These are phyloP conservation scores for Saguinus midas DNA, from an alignment of 2,113 vertebrate species.

Conservation along the genomic window DNA sequence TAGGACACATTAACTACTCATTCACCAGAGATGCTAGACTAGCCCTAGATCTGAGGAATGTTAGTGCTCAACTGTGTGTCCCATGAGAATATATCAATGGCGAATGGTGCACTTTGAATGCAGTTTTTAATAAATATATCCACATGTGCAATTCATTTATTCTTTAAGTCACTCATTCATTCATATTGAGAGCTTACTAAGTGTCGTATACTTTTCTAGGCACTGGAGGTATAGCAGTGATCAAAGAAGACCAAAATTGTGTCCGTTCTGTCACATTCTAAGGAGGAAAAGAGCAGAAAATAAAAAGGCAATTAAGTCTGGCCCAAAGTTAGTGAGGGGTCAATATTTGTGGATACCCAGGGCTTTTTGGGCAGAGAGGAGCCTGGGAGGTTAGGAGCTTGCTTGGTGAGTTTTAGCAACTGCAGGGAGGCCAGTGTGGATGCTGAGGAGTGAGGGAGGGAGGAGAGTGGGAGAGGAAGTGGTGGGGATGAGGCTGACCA, in stretches of 20 bases:
- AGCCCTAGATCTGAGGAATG: background rate
- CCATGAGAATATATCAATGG: no score
- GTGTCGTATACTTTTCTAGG: background rate
- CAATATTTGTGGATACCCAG: fast-evolving
- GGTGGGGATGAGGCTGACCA: background rate
- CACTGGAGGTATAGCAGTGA: background rate
- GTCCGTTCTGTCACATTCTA: background rate
- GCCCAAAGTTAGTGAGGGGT: background rate
- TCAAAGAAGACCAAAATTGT: background rate
- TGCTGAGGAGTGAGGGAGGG: fast-evolving
- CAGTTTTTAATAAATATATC: background rate
- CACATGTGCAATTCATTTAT: background rate
- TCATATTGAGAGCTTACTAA: background rate
- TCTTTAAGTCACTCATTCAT: background rate
- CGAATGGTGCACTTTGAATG: background rate
- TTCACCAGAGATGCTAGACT: background rate
- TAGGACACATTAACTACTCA: slow-evolving; percentile 31
- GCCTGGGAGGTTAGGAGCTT: background rate
- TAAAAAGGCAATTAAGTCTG: background rate
- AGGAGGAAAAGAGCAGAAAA: background rate
- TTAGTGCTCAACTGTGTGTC: background rate
- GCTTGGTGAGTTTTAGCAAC: background rate
- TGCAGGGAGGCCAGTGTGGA: background rate
- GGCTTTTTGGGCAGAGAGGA: background rate
- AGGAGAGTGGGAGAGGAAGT: background rate